Evolutionary conservation across 2,113 vertebrate species (phyloP).

Genomic region (Crotalus horridus): DNA sequence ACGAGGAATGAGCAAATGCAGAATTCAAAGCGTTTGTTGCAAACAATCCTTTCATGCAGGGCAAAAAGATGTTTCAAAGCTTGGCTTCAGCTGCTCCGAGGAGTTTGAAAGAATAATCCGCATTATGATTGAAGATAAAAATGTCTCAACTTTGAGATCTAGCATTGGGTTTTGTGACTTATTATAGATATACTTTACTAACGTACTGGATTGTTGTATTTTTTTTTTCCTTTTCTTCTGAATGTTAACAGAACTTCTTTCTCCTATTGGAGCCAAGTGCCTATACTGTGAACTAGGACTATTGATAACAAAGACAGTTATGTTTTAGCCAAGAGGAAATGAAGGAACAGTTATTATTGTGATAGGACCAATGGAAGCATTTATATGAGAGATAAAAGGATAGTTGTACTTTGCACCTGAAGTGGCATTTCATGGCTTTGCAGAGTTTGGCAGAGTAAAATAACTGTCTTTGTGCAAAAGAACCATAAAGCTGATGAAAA

Average conservation of each 20-base stretch:
- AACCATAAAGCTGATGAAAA: neutral
- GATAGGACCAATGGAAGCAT: neutral
- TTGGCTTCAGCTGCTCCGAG: neutral
- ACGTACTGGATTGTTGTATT: neutral
- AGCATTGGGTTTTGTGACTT: neutral
- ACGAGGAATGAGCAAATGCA: neutral
- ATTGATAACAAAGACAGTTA: slow-evolving; percentile 2
- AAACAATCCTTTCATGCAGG: slow-evolving; percentile 14
- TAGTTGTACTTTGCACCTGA: neutral
- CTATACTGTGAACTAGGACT: neutral
- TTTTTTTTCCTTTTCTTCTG: neutral
- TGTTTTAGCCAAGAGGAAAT: neutral
- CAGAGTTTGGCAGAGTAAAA: neutral
- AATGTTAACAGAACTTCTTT: neutral
- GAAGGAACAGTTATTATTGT: slow-evolving; percentile 4
- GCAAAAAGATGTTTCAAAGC: slow-evolving; percentile 16
- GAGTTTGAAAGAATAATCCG: slow-evolving; percentile 17
- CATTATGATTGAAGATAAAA: neutral
- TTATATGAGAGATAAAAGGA: neutral
- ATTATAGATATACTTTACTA: neutral
- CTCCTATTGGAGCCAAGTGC: neutral
- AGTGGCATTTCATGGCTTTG: neutral
- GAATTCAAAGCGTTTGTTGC: neutral
- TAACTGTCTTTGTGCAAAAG: neutral
- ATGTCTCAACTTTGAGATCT: neutral